Conservation (phyloP, 2,113 vertebrate species). For the Bos javanicus region DNA sequence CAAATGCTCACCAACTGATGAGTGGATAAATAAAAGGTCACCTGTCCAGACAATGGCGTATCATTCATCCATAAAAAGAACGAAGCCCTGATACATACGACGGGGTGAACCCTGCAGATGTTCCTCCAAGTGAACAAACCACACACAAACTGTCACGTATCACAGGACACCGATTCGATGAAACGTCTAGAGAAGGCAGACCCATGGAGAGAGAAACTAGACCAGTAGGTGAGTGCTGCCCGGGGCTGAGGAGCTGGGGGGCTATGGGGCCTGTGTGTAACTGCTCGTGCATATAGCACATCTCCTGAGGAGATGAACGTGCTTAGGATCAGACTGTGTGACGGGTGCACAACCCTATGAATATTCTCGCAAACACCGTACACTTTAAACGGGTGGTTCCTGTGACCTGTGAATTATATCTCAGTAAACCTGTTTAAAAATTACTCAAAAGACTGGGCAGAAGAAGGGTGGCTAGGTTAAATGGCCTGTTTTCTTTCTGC, state of each 20-base stretch:
- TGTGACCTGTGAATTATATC: accelerated
- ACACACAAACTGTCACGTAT: accelerated
- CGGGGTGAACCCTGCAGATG: not conserved
- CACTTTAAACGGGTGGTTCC: not conserved
- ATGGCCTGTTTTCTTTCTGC: not conserved
- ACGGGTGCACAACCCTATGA: not conserved
- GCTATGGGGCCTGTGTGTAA: accelerated
- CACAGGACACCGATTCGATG: not conserved
- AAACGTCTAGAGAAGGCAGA: not conserved
- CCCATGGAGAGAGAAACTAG: not conserved
- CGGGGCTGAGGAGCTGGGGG: not conserved
- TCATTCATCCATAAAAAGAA: not conserved
- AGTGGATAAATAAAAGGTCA: not conserved
- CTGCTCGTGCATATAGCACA: too few relatives aligned
- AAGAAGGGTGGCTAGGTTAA: not conserved
- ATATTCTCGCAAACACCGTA: not conserved
- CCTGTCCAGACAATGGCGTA: not conserved
- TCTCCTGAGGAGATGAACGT: not conserved
- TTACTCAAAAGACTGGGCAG: not conserved
- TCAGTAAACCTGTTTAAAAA: not conserved
- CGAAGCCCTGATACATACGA: not conserved
- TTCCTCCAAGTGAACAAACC: not conserved
- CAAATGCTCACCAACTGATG: not conserved
- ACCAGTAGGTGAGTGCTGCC: accelerated
- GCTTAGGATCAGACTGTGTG: not conserved